Conservation (phyloP, 2,888 invertebrate species). For the Eilema caniola region DNA sequence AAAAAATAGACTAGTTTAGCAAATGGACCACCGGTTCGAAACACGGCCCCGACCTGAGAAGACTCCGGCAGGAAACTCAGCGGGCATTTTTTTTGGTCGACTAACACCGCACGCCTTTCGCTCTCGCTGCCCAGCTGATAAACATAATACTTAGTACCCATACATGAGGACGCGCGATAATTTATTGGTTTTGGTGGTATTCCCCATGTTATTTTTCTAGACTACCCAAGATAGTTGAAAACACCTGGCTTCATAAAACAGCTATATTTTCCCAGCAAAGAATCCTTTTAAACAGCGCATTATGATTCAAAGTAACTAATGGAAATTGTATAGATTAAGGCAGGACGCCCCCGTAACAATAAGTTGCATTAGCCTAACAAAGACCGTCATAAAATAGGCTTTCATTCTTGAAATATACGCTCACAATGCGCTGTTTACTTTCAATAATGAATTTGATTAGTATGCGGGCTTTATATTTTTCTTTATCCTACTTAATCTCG, state of each 20-base stretch:
- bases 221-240: background rate
- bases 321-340: conserved; percentile 54
- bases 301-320: conserved; percentile 42
- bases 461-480: conserved; percentile 16
- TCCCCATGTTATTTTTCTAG: background rate
- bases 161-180: too few species aligned
- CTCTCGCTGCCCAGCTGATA: too few species aligned
- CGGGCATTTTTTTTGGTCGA: too few species aligned
- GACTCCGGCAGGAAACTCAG: too few species aligned
- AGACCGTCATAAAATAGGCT: conserved; percentile 39
- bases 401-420: conserved; percentile 41
- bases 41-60: too few species aligned
- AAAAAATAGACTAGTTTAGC: too few species aligned
- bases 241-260: background rate
- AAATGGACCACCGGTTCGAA: too few species aligned
- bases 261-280: conserved; percentile 5
- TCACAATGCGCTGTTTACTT: conserved; percentile 37
- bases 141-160: too few species aligned
- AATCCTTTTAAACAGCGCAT: conserved; percentile 27
- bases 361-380: conserved; percentile 65
- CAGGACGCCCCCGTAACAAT: conserved; percentile 53
- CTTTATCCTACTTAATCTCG: background rate
- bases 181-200: background rate
- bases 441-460: conserved; percentile 30
- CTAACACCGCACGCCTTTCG: too few species aligned